Percentiles rank a stretch among this genome's conserved stretches.
These are phyloP conservation scores for Seriola dumerili DNA, from an alignment of 2,113 vertebrate genomes.

Conservation along the genomic window DNA sequence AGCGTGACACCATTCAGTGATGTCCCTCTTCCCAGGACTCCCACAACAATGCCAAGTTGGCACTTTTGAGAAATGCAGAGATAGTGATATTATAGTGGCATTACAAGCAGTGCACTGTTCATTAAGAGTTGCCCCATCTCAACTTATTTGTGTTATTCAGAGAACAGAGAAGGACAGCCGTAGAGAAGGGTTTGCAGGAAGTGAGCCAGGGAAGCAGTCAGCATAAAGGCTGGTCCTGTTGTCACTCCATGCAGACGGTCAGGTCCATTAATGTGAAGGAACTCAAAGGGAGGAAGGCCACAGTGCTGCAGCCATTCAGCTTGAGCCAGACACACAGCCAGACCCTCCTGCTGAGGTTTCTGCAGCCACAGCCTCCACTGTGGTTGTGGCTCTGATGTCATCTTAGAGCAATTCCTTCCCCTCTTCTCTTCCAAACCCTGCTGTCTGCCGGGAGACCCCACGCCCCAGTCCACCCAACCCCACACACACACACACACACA, in stretches of 20 bases:
- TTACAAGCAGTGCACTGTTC: neutral
- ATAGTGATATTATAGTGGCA: neutral
- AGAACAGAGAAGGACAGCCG: slow-evolving; percentile 1
- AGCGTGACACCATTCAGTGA: neutral
- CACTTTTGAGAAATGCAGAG: slow-evolving; percentile 6
- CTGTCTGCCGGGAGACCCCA: slow-evolving; percentile 43
- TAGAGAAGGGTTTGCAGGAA: slow-evolving; percentile 20
- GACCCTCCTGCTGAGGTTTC: slow-evolving; percentile 64
- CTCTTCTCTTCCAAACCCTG: slow-evolving; percentile 34
- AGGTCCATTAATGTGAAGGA: slow-evolving; percentile 49
- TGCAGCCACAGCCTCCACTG: slow-evolving; percentile 37
- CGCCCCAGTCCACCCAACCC: neutral
- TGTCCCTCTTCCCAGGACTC: neutral
- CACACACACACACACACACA: neutral
- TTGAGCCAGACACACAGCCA: slow-evolving; percentile 57
- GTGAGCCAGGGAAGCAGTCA: slow-evolving; percentile 19
- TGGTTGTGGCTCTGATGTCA: slow-evolving; percentile 75
- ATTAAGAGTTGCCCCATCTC: neutral
- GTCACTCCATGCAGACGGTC: slow-evolving; percentile 5
- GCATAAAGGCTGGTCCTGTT: slow-evolving; percentile 29
- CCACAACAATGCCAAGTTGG: neutral
- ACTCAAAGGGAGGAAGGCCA: slow-evolving; percentile 33
- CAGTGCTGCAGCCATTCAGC: slow-evolving; percentile 58
- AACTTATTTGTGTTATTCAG: slow-evolving; percentile 20
- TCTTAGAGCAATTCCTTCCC: slow-evolving; percentile 60